Percentiles rank a stretch among this genome's conserved stretches.
These are phyloP conservation scores for Discoglossus pictus DNA, from an alignment of 2,797 vertebrate genomes.

Conservation along the genomic window DNA sequence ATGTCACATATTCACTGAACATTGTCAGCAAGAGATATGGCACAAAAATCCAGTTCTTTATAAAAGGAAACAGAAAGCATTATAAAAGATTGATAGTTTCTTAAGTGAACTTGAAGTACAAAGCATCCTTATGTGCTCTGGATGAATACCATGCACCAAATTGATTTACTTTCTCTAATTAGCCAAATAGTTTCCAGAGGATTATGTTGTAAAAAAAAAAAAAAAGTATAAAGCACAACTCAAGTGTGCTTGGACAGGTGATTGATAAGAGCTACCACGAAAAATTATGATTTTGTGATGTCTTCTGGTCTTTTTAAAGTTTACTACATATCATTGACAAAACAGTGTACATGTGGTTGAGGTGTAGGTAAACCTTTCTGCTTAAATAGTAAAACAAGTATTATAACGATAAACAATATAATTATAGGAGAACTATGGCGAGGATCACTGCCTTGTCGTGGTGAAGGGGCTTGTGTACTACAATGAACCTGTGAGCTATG, in stretches of 20 bases:
- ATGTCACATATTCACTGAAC: neutral
- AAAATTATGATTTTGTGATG: slow-evolving; percentile 3
- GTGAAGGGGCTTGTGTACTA: no score
- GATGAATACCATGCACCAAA: slow-evolving; percentile 15
- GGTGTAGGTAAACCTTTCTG: slow-evolving; percentile 1
- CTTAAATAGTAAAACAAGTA: no score
- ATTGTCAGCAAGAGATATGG: neutral
- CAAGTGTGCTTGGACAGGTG: neutral
- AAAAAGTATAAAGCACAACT: neutral
- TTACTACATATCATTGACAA: no score
- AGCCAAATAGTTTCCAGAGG: slow-evolving; percentile 22
- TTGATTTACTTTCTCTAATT: slow-evolving; percentile 18
- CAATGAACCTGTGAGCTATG: no score
- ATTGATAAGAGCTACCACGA: neutral
- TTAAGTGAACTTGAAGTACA: slow-evolving; percentile 7
- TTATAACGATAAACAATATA: no score
- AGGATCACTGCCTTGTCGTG: no score
- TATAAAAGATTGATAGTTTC: slow-evolving; percentile 7
- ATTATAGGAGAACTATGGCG: no score
- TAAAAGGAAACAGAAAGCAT: slow-evolving; percentile 2
- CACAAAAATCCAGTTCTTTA: neutral
- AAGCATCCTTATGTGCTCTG: slow-evolving; percentile 19
- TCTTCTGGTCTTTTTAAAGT: no score
- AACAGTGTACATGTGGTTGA: no score
- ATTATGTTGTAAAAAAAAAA: no score